Base-by-base conservation (phyloP, 2,113 vertebrate species). In the Odocoileus hemionus region DNA sequence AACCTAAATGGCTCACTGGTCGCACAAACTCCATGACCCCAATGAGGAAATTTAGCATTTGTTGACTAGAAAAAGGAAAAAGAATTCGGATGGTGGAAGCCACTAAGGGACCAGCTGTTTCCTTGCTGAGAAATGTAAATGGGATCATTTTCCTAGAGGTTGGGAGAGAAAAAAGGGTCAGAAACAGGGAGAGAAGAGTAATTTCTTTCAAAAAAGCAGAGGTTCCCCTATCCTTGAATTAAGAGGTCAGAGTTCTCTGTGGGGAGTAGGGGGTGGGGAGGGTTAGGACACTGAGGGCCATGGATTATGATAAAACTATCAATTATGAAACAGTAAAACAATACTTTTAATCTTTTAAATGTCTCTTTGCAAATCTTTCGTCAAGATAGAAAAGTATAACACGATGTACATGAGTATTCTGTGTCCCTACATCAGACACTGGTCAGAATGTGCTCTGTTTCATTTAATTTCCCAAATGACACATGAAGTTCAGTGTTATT, bases 231-330 rank as follows among this genome's bases (percentile, higher is more conserved):
- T 8, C 14, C 16, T 3, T 47, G 16, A 9, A 28, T 58, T 13
- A 70, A 33, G 33, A 90, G 26, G n/a, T 43, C 50, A 43, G 28
- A 25, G 84, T 17, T 26, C 26, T 76, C 52, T 3, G 47, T 64
- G 8, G 7, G 50, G 36, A 25, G 4, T 28, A 3, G 2, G 1
- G 0, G 7, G 6, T 1, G 9, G n/a, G 52, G 21, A 80, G 33
- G 55, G 3, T 21, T 17, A 36, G 15, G 11, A 58, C 7, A 50
- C 16, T 13, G 19, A 57, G 16, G 30, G n/a, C 23, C 45, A 23
- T 8, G 15, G 17, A 67, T 43, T 23, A 57, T 28, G 52, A 58
- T 23, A 58, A 86, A 67, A 25, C 57, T 11, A 4, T 52, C 6
- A 50, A 13, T 57, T 57, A 52, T 1, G 14, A 91, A 52, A 43